Evolutionary conservation across 2,113 vertebrate genomes (phyloP).

Genomic region (Cyanistes caeruleus): DNA sequence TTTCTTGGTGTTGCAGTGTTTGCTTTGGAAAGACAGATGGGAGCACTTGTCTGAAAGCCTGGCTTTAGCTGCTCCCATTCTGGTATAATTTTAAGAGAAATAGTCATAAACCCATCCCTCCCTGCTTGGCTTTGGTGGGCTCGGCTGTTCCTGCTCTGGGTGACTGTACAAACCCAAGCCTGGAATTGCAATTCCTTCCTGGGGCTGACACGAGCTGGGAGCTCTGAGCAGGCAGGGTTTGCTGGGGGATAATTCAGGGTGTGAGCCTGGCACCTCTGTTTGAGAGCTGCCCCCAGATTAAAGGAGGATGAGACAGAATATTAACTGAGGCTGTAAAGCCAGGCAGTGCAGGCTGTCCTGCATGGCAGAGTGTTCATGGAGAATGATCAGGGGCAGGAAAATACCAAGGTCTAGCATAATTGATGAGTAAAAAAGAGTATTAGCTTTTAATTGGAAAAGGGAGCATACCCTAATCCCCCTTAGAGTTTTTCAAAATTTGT

Average conservation of each 20-base stretch:
- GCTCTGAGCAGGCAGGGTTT: background rate
- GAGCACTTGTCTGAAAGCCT: background rate
- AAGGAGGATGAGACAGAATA: background rate
- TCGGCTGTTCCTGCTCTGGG: accelerated
- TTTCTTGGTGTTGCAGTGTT: background rate
- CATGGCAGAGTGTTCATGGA: background rate
- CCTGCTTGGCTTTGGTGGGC: accelerated
- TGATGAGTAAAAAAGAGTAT: conserved; percentile 15
- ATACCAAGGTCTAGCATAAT: background rate
- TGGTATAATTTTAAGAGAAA: background rate
- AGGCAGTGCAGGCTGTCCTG: background rate
- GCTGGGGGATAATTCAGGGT: background rate
- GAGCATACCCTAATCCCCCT: background rate
- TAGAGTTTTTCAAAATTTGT: background rate
- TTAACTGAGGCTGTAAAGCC: background rate
- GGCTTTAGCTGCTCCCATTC: background rate
- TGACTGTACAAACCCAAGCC: background rate
- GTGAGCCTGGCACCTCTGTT: background rate
- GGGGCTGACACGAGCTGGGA: background rate
- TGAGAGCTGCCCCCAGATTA: conserved; percentile 10
- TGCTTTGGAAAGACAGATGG: background rate
- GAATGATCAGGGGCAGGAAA: conserved; percentile 5
- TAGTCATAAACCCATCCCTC: background rate
- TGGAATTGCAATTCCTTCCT: background rate
- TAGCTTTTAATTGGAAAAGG: conserved; percentile 16